Conservation (phyloP, 2,888 invertebrate genomes). For the Eupithecia insigniata region DNA sequence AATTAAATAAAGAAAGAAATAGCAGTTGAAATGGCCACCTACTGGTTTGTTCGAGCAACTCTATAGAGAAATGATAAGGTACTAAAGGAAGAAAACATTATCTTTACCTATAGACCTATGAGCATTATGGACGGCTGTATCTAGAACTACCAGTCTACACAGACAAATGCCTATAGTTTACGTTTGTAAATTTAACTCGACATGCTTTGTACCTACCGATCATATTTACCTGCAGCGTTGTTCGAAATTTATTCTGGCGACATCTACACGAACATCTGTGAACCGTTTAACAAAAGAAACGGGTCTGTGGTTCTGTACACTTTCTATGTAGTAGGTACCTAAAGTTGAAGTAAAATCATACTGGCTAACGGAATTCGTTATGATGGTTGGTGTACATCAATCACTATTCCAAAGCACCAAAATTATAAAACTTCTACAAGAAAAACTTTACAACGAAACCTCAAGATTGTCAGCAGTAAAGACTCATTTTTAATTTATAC, state of each 20-base stretch:
- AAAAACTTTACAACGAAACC: not conserved
- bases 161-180: not conserved
- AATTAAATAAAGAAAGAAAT: not conserved
- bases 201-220: slow-evolving; percentile 5
- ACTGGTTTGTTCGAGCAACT: not conserved
- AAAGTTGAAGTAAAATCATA: not conserved
- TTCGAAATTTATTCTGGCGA: slow-evolving; percentile 21
- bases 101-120: not conserved
- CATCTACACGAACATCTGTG: slow-evolving; percentile 34
- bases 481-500: not conserved
- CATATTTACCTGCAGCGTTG: slow-evolving; percentile 6
- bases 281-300: slow-evolving; percentile 32
- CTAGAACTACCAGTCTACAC: not conserved
- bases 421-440: not conserved
- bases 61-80: not conserved
- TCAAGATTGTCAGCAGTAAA: not conserved
- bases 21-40: not conserved
- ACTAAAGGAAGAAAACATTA: not conserved
- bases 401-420: not conserved
- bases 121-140: not conserved
- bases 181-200: not conserved
- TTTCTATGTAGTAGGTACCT: not conserved
- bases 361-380: slow-evolving; percentile 16
- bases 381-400: not conserved
- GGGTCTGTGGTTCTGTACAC: slow-evolving; percentile 26